Conservation (phyloP, 35 echinoderm and acorn worm genomes). For the Apostichopus parvimensis region DNA sequence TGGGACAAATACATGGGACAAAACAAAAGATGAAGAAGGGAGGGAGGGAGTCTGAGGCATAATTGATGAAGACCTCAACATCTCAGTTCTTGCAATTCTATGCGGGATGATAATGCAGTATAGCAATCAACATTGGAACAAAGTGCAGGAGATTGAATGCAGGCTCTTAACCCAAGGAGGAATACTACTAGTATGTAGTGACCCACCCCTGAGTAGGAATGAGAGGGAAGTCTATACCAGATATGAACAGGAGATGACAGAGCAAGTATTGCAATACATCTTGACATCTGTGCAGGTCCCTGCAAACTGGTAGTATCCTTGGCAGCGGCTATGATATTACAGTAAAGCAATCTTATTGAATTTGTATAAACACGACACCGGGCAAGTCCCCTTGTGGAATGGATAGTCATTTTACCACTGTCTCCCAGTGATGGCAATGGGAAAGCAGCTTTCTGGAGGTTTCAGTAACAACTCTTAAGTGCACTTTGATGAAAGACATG, state of each 20-base stretch:
- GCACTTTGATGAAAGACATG: conserved; percentile 30
- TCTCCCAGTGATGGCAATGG: background rate
- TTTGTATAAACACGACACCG: background rate
- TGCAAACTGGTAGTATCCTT: background rate
- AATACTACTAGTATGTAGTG: too few relatives aligned
- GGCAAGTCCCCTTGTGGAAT: background rate
- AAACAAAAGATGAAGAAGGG: too few relatives aligned
- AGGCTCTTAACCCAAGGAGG: too few relatives aligned
- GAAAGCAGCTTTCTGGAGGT: background rate
- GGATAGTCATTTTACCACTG: background rate
- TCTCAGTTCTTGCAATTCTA: too few relatives aligned
- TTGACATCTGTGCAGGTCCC: background rate
- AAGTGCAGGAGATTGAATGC: too few relatives aligned
- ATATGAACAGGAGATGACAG: conserved; percentile 15
- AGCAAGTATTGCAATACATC: background rate
- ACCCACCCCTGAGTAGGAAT: too few relatives aligned
- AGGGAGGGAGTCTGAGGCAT: too few relatives aligned
- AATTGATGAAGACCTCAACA: too few relatives aligned
- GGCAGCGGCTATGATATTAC: background rate
- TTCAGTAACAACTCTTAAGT: background rate
- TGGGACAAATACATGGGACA: too few relatives aligned
- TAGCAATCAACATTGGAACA: too few relatives aligned
- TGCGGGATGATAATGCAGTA: too few relatives aligned
- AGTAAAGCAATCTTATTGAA: background rate
- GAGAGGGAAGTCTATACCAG: background rate